A percentile compares a stretch with the other conserved stretches of the same genome.
Evolutionary conservation across 2,797 vertebrate species (phyloP).

Genomic region (Pseudochromis fuscus): DNA sequence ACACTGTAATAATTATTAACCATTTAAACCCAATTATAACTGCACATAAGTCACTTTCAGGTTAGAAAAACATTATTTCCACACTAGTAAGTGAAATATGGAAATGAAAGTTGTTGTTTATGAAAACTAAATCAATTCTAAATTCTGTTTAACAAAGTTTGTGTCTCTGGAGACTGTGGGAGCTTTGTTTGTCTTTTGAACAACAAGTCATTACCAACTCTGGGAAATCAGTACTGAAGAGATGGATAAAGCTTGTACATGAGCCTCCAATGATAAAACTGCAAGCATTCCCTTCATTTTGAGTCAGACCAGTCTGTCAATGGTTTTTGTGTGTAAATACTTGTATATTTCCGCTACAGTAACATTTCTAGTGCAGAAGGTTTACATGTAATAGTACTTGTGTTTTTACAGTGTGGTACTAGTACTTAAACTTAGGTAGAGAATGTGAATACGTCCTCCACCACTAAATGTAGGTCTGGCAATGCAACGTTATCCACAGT

Average conservation of each 20-base stretch:
- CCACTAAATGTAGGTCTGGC: too few relatives aligned
- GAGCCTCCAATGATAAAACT: not conserved
- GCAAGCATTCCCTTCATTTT: not conserved
- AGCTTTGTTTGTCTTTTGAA: not conserved
- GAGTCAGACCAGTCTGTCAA: not conserved
- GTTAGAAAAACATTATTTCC: not conserved
- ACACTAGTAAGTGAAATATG: not conserved
- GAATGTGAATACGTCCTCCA: too few relatives aligned
- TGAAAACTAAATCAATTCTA: not conserved
- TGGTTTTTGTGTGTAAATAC: too few relatives aligned
- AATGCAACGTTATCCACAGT: not conserved
- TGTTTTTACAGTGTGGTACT: too few relatives aligned
- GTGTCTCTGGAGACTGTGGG: not conserved
- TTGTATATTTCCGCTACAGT: too few relatives aligned
- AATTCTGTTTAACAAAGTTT: not conserved
- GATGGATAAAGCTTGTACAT: not conserved
- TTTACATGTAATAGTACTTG: too few relatives aligned
- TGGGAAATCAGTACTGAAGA: not conserved
- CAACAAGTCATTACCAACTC: too few relatives aligned
- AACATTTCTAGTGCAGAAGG: too few relatives aligned
- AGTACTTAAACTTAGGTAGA: too few relatives aligned
- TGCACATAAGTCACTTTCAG: not conserved
- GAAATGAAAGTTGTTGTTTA: not conserved
- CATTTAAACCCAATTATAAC: not conserved
- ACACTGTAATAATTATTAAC: not conserved